phyloP scores from a whole-genome alignment of 2,113 vertebrate genomes.

The Sinocyclocheilus grahami region DNA sequence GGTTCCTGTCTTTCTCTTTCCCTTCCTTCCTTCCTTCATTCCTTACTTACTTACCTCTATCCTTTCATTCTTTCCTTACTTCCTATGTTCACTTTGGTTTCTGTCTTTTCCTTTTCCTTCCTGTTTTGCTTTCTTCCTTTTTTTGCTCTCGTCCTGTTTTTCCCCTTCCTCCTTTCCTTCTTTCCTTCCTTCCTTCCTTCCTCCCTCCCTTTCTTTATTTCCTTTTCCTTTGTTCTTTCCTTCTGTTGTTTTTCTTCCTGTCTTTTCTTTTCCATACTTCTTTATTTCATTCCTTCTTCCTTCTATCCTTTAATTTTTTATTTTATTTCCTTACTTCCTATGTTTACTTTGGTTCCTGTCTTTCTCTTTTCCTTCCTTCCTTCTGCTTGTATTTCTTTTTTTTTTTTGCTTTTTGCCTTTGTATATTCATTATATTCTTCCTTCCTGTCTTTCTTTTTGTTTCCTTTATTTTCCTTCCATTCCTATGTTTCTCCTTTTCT shows the following conservation, averaged over 20 bases:
- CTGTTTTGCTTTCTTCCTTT: not conserved
- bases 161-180: not conserved
- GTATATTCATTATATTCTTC: no score
- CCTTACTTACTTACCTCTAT: not conserved
- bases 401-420: no score
- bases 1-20: not conserved
- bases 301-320: not conserved
- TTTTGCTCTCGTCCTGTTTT: no score
- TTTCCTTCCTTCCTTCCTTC: not conserved
- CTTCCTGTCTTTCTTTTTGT: no score
- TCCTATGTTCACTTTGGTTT: not conserved
- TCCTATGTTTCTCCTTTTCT: constrained; percentile 1
- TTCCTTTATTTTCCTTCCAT: not conserved
- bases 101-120: not conserved
- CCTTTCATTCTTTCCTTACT: no score
- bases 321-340: no score
- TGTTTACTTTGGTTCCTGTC: not conserved
- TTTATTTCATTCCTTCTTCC: not conserved
- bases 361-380: not conserved
- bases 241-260: no score
- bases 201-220: not conserved
- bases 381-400: no score
- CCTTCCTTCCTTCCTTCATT: not conserved
- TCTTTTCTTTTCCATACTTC: not conserved
- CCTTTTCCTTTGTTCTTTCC: not conserved